A percentile compares a stretch with the other conserved stretches of the same genome.
These are phyloP conservation scores for Onychostruthus taczanowskii DNA, from an alignment of 2,113 vertebrate genomes.

Conservation along the genomic window DNA sequence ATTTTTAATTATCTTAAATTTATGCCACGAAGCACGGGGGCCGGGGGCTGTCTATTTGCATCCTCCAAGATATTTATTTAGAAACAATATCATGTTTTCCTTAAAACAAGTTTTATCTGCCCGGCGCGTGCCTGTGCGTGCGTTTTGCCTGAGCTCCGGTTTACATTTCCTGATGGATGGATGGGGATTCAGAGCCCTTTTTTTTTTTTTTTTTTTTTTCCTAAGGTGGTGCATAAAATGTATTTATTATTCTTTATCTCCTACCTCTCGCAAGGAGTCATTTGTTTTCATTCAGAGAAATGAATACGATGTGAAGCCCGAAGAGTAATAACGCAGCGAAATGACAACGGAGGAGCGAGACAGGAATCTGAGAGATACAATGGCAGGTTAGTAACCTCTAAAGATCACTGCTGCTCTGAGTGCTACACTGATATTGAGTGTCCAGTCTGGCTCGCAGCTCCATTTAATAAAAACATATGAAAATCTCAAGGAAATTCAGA, in stretches of 20 bases:
- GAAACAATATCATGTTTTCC: constrained; percentile 50
- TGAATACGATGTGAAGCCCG: constrained; percentile 58
- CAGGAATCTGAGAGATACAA: constrained; percentile 31
- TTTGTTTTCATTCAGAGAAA: constrained; percentile 81
- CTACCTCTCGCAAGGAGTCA: constrained; percentile 60
- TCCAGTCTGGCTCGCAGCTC: constrained; percentile 9
- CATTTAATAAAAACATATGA: constrained; percentile 14
- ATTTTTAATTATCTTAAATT: constrained; percentile 39
- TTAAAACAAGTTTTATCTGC: constrained; percentile 61
- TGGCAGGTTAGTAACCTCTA: constrained; percentile 53
- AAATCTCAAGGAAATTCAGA: background rate
- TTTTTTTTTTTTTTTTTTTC: constrained; percentile 30
- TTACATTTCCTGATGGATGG: constrained; percentile 70
- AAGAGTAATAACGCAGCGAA: constrained; percentile 65
- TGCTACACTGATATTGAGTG: background rate
- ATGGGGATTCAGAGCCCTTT: constrained; percentile 46
- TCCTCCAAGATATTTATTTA: constrained; percentile 27
- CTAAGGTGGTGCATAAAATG: constrained; percentile 70
- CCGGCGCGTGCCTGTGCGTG: background rate
- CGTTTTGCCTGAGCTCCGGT: constrained; percentile 28
- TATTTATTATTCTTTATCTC: constrained; percentile 81
- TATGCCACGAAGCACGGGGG: background rate
- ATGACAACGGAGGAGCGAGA: constrained; percentile 48
- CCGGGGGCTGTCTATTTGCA: constrained; percentile 21
- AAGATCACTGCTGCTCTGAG: background rate